A percentile compares a stretch with the other conserved stretches of the same genome.
These are phyloP conservation scores for Rattus norvegicus DNA, from an alignment of 2,113 vertebrate species.

Conservation along the genomic window GRCr8 NC_086021.1:122251501-122252000, in stretches of 20 bases:
- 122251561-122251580: conserved; percentile 73
- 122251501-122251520: conserved; percentile 78
- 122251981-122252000: neutral
- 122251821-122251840: neutral
- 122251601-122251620: conserved; percentile 77
- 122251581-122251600: conserved; percentile 74
- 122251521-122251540: conserved; percentile 31
- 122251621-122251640: conserved; percentile 76
- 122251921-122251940: neutral
- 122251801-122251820: neutral
- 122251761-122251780: neutral
- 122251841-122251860: neutral
- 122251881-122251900: neutral
- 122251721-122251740: neutral
- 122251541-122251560: conserved; percentile 77
- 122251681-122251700: conserved; percentile 68
- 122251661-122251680: conserved; percentile 78
- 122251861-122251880: rapidly evolving
- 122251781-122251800: conserved; percentile 33
- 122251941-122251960: neutral
- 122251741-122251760: neutral
- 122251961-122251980: neutral
- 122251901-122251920: neutral
- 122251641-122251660: conserved; percentile 23
- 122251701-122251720: neutral